These are phyloP conservation scores for Phenganax subtilis DNA, from an alignment of 92 coral and sea anemone genomes.

Conservation along the genomic window DNA sequence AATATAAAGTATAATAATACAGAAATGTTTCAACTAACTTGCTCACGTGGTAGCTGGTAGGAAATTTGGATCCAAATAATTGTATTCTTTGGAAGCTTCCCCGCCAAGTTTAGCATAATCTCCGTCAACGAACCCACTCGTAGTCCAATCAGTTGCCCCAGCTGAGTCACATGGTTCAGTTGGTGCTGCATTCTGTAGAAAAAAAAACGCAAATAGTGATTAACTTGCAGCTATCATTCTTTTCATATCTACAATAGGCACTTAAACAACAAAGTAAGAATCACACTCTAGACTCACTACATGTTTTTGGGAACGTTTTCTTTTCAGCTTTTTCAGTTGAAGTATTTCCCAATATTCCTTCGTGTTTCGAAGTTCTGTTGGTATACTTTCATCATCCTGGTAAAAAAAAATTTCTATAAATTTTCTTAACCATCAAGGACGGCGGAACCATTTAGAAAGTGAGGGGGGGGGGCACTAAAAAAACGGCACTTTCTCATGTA, in stretches of 20 bases:
- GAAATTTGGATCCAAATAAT: conserved; percentile 90
- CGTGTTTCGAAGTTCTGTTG: conserved; percentile 67
- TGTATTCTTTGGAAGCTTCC: conserved; percentile 65
- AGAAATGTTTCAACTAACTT: neutral
- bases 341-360: conserved; percentile 75
- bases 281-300: conserved; percentile 16
- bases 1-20: no score
- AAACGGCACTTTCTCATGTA: no score
- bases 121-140: conserved; percentile 71
- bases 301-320: conserved; percentile 42
- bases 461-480: no score
- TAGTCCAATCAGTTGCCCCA: conserved; percentile 55
- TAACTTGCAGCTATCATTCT: no score
- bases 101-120: conserved; percentile 72
- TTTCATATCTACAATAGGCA: no score
- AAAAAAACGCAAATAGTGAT: no score
- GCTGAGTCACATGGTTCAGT: conserved; percentile 16
- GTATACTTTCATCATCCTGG: conserved; percentile 79
- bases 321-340: conserved; percentile 64
- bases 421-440: neutral
- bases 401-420: neutral
- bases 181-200: no score
- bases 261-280: no score
- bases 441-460: no score
- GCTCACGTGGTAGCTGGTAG: conserved; percentile 89